Conservation (phyloP, 2,113 vertebrate species). For the Sapayoa aenigma region DNA sequence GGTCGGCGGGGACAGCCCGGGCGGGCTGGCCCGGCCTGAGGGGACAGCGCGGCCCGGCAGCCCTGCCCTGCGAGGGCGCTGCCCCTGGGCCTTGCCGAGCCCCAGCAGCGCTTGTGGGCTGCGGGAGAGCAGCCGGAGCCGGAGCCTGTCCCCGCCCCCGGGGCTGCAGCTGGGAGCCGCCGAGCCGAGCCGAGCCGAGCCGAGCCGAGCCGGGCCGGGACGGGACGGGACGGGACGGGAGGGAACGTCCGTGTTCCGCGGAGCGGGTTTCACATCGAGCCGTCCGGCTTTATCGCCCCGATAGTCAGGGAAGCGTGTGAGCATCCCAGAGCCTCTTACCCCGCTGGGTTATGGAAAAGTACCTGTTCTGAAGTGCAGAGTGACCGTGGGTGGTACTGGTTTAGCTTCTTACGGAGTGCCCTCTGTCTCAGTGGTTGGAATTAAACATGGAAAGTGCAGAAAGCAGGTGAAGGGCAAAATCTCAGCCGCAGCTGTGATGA, state of each 20-base stretch:
- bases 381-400: neutral
- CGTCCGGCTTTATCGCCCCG: neutral
- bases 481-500: too few relatives aligned
- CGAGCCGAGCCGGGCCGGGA: too few relatives aligned
- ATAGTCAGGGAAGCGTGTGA: accelerated
- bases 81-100: neutral
- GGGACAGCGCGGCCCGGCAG: neutral
- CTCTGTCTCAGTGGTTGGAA: neutral
- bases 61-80: neutral
- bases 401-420: neutral
- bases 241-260: neutral
- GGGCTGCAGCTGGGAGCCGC: neutral
- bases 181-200: too few relatives aligned
- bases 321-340: accelerated
- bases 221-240: too few relatives aligned
- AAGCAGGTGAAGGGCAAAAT: neutral
- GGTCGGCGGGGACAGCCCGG: too few relatives aligned
- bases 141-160: neutral
- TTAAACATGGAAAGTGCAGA: accelerated
- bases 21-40: neutral
- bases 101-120: neutral
- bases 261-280: accelerated
- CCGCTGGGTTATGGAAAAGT: neutral
- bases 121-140: too few relatives aligned
- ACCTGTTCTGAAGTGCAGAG: neutral